A percentile compares a stretch with the other conserved stretches of the same genome.
phyloP scores from a whole-genome alignment of 53 echinoderm and acorn worm species.

The Patiria pectinifera region DNA sequence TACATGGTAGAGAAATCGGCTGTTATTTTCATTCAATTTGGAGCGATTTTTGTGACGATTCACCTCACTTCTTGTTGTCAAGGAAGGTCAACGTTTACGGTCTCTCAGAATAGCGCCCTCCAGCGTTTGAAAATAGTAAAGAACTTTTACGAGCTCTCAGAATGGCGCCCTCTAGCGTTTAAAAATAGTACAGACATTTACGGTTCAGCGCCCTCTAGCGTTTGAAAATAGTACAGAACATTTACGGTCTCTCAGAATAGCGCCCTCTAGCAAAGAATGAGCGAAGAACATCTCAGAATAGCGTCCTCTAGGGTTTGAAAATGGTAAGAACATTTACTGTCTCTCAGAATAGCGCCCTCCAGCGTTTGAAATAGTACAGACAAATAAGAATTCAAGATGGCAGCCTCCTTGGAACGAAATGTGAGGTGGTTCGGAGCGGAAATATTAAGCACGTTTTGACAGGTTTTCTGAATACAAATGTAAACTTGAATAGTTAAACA shows the following conservation, averaged over 20 bases:
- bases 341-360: slow-evolving; percentile 57
- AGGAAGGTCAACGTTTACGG: slow-evolving; percentile 47
- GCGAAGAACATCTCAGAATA: slow-evolving; percentile 20
- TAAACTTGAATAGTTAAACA: neutral
- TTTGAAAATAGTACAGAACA: neutral
- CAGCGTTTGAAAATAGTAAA: neutral
- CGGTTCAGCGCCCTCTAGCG: slow-evolving; percentile 48
- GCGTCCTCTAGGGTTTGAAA: slow-evolving; percentile 41
- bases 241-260: slow-evolving; percentile 56
- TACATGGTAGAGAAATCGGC: slow-evolving; percentile 8
- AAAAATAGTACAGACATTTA: neutral
- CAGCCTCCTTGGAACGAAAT: slow-evolving; percentile 23
- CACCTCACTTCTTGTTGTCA: slow-evolving; percentile 36
- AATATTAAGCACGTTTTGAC: neutral
- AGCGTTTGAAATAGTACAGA: neutral
- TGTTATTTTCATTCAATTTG: neutral
- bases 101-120: slow-evolving; percentile 60
- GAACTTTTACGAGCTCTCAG: neutral
- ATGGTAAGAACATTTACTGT: slow-evolving; percentile 25
- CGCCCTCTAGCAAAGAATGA: slow-evolving; percentile 11
- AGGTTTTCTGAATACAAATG: neutral
- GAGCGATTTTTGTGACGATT: neutral
- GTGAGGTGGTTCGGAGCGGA: neutral
- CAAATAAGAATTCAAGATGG: slow-evolving; percentile 14
- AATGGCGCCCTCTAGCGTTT: slow-evolving; percentile 50